Percentiles rank a stretch among this genome's conserved stretches.
Conservation (phyloP, 1,140 invertebrate species). For the Dryas iulia region DNA sequence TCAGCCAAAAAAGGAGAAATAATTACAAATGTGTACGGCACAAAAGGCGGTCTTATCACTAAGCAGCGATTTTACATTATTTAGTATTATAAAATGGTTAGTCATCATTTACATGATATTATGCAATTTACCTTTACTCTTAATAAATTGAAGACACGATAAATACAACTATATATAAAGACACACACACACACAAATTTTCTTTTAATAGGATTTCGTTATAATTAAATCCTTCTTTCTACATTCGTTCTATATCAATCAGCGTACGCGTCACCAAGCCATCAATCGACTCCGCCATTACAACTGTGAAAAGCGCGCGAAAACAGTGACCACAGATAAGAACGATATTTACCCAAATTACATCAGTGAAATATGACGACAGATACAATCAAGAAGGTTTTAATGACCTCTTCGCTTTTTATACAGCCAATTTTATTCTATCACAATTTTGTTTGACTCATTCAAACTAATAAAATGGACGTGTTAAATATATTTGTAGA, state of each 20-base stretch:
- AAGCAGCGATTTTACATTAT: too few species aligned
- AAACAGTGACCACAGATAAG: slow-evolving; percentile 43
- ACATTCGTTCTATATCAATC: slow-evolving; percentile 39
- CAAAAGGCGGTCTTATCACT: too few species aligned
- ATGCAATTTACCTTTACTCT: background rate
- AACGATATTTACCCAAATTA: background rate
- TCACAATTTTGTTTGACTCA: background rate
- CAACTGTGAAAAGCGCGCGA: slow-evolving; percentile 52
- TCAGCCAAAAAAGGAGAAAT: too few species aligned
- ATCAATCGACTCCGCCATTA: slow-evolving; percentile 44
- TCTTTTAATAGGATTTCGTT: background rate
- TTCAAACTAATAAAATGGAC: background rate
- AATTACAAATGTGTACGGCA: too few species aligned
- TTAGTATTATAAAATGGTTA: too few species aligned
- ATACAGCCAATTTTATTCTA: background rate
- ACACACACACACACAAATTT: background rate
- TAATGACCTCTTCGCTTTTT: slow-evolving; percentile 1
- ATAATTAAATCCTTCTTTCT: slow-evolving; percentile 3
- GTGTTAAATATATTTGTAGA: background rate
- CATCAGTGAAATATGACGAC: slow-evolving; percentile 21
- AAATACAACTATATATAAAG: background rate
- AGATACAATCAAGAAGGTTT: slow-evolving; percentile 29
- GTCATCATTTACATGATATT: background rate
- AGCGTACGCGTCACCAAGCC: slow-evolving; percentile 28
- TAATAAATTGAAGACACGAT: background rate